Conservation (phyloP, 2,888 invertebrate species). For the Ctenicera cuprea region DNA sequence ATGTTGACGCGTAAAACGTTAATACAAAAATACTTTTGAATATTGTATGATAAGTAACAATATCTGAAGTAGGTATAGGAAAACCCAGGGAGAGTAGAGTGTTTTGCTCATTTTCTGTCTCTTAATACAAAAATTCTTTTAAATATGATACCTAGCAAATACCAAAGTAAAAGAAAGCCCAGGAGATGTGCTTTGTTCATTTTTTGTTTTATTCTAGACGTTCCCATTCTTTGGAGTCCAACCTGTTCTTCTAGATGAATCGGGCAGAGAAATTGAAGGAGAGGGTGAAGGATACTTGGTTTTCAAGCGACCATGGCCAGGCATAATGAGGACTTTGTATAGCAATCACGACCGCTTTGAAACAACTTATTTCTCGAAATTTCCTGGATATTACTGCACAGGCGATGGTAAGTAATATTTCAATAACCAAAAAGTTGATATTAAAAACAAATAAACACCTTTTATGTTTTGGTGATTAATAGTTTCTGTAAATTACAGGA, state of each 20-base stretch:
- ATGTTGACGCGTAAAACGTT: too few relatives aligned
- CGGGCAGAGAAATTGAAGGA: conserved; percentile 89
- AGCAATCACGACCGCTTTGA: conserved; percentile 94
- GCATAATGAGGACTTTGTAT: conserved; percentile 96
- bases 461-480: background rate
- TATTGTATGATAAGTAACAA: too few relatives aligned
- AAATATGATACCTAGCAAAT: too few relatives aligned
- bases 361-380: conserved; percentile 95
- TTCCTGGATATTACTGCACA: conserved; percentile 97
- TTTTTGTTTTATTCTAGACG: conserved; percentile 75
- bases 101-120: too few relatives aligned
- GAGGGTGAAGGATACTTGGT: conserved; percentile 96
- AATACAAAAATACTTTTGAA: too few relatives aligned
- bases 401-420: conserved; percentile 88
- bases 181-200: too few relatives aligned
- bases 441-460: too few relatives aligned
- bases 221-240: conserved; percentile 98
- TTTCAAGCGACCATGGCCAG: conserved; percentile 97
- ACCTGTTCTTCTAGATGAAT: conserved; percentile 90
- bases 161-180: too few relatives aligned
- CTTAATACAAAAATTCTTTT: too few relatives aligned
- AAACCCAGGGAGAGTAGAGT: too few relatives aligned
- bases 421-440: too few relatives aligned
- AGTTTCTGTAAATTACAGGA: conserved; percentile 75
- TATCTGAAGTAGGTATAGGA: too few relatives aligned